These are phyloP conservation scores for Alligator mississippiensis DNA, from an alignment of 2,113 vertebrate genomes.

Conservation along the genomic window DNA sequence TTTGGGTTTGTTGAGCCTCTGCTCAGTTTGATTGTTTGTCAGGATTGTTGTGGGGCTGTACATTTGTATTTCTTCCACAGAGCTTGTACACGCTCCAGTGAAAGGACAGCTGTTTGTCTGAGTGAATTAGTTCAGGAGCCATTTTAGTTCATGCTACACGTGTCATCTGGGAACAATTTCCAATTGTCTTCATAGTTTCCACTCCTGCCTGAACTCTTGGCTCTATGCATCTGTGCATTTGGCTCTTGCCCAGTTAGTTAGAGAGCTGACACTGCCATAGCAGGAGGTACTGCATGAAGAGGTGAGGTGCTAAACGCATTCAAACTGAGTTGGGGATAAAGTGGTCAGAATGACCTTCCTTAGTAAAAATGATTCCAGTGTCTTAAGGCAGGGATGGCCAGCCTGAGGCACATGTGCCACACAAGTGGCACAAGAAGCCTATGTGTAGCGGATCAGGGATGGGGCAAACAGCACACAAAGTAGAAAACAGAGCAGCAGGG, in stretches of 20 bases:
- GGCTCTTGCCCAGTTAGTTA: neutral
- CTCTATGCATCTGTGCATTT: neutral
- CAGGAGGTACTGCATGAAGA: neutral
- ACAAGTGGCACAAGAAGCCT: too few relatives aligned
- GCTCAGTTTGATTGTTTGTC: neutral
- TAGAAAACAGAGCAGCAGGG: too few relatives aligned
- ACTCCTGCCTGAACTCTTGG: neutral
- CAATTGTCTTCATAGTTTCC: neutral
- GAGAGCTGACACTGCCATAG: neutral
- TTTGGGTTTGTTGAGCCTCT: constrained; percentile 36
- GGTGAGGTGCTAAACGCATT: neutral
- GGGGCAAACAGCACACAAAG: too few relatives aligned
- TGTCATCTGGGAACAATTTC: neutral
- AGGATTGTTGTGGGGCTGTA: neutral
- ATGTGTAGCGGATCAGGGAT: too few relatives aligned
- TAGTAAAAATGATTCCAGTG: neutral
- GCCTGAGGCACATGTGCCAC: too few relatives aligned
- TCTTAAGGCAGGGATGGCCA: neutral
- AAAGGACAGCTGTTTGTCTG: neutral
- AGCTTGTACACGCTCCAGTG: neutral
- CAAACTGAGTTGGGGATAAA: neutral
- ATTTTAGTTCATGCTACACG: neutral
- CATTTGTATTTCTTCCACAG: neutral
- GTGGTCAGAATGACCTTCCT: neutral
- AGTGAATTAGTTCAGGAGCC: neutral